phyloP scores from a whole-genome alignment of 2,888 invertebrate species.

The Rhimphoctona megacephalus region DNA sequence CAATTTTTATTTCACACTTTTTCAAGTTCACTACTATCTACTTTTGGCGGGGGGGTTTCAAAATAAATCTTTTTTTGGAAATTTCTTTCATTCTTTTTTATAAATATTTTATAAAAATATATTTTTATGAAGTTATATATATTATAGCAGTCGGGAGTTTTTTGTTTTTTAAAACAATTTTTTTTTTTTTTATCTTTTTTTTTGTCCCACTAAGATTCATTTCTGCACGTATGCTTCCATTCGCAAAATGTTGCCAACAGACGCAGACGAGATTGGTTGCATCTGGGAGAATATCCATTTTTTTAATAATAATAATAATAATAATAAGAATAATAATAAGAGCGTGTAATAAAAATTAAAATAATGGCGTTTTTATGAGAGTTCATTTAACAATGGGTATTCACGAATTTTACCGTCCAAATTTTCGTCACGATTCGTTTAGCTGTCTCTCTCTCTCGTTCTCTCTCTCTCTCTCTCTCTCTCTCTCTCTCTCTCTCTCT shows the following conservation, averaged over 20 bases:
- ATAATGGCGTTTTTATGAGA: not conserved
- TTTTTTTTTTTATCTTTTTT: not conserved
- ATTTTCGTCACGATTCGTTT: constrained; percentile 16
- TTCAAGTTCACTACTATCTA: too few species aligned
- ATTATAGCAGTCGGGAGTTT: too few species aligned
- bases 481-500: too few species aligned
- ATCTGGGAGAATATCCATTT: not conserved
- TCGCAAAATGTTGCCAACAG: not conserved
- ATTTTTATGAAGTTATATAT: too few species aligned
- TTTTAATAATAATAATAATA: not conserved
- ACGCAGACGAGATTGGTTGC: not conserved
- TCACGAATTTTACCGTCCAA: not conserved
- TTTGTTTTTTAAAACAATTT: too few species aligned
- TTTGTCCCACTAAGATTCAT: not conserved
- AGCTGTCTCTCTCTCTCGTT: not conserved
- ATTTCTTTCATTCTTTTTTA: too few species aligned
- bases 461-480: constrained; percentile 4
- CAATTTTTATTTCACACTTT: too few species aligned
- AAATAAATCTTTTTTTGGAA: too few species aligned
- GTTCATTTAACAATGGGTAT: not conserved
- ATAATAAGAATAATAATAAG: not conserved
- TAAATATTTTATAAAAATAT: too few species aligned
- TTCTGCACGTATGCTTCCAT: not conserved
- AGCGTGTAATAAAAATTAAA: not conserved
- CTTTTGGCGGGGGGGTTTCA: too few species aligned